Base-by-base conservation (phyloP, 2,113 vertebrate genomes). In the Dasyornis broadbenti region DNA sequence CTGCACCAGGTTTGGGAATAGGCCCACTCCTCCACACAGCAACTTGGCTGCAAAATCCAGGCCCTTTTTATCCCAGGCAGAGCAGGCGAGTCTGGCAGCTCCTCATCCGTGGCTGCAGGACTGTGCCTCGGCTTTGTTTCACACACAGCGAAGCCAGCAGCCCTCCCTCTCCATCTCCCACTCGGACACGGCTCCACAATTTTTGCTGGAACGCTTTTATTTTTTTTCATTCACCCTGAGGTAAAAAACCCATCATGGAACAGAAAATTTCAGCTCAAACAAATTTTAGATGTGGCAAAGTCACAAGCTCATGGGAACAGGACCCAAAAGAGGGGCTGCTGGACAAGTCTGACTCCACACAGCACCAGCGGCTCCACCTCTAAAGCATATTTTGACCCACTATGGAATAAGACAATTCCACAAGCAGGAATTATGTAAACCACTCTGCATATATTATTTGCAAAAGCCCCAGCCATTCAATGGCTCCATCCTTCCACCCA, bases 391-490 rank as follows among this genome's bases (percentile, higher is more conserved):
- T 95, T 94, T 52, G 92, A 95, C 86, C 89, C 13, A 3, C 89
- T 94, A 42, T 4, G 24, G 84, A 86, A 94, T 64, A 54, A 86
- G 77, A 93, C n/a, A 72, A 92, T 68, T 89, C 92, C 92, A 81
- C 86, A 89, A 81, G 75, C 86, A 60, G 52, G 64, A 92, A 89
- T 90, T 82, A 63, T 60, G 50, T 49, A 92, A 97, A 95, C 95
- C 92, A 75, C 92, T 27, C 54, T 10, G 13, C 61, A 91, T 83
- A 82, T 22, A 85, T 81, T 78, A 88, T 77, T 92, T 86, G 70
- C 89, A 83, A 86, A 63, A 86, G 50, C 44, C 76, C 64, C 89
- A 92, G 71, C 60, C 47, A 31, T 84, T 90, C 80, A 59, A 71
- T 82, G 83, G 69, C 60, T 82, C 53, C 72, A 71, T 75, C 76